Percentiles rank a stretch among this genome's conserved stretches.
phyloP scores from a whole-genome alignment of 1,140 invertebrate genomes.

The Radopholus similis region DNA sequence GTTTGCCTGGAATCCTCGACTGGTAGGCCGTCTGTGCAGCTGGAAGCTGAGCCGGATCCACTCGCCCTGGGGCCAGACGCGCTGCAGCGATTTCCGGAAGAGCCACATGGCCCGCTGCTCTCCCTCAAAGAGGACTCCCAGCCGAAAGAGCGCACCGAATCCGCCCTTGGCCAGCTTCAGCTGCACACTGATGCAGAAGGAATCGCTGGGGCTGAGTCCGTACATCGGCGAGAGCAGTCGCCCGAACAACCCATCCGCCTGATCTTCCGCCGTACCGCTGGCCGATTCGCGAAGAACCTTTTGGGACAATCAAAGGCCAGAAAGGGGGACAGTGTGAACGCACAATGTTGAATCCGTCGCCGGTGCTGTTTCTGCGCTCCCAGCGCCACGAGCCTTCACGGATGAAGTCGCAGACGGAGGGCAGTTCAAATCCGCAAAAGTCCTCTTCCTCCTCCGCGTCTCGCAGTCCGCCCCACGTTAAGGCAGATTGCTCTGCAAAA shows the following conservation, averaged over 20 bases:
- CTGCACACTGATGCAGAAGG: conserved; percentile 14
- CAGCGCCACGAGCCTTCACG: conserved; percentile 11
- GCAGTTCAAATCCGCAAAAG: conserved; percentile 14
- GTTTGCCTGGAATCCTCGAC: neutral
- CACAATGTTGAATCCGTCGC: conserved; percentile 11
- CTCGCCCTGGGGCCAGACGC: conserved; percentile 10
- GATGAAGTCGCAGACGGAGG: conserved; percentile 10
- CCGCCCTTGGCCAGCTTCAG: conserved; percentile 6
- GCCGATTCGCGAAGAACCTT: conserved; percentile 1
- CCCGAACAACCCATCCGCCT: neutral
- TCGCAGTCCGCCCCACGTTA: neutral
- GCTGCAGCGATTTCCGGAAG: conserved; percentile 10
- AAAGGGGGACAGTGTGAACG: neutral
- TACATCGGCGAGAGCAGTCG: conserved; percentile 5
- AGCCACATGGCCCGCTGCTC: neutral
- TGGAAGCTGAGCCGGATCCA: conserved; percentile 8
- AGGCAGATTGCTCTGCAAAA: neutral
- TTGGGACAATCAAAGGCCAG: neutral
- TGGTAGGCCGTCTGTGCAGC: neutral
- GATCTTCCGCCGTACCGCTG: neutral
- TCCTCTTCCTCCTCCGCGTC: neutral
- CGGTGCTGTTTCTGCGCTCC: conserved; percentile 7
- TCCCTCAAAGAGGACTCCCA: conserved; percentile 14
- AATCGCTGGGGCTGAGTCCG: conserved; percentile 1
- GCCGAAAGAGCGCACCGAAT: conserved; percentile 7